Evolutionary conservation across 2,888 invertebrate species (phyloP).

Genomic region (Trisateles emortualis): DNA sequence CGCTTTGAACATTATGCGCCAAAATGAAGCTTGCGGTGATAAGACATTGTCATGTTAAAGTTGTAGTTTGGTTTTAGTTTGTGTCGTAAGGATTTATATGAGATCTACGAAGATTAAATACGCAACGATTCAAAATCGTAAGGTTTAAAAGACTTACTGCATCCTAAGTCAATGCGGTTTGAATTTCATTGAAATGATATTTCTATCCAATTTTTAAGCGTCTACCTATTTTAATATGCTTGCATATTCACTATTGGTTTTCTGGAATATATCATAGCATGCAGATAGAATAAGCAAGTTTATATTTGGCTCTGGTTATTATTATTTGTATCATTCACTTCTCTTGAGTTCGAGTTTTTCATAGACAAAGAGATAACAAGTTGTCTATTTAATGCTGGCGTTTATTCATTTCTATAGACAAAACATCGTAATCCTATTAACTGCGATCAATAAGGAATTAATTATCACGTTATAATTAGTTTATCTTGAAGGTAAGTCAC

Average conservation of each 20-base stretch:
- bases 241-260: constrained; percentile 36
- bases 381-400: too few relatives aligned
- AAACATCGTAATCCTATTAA: background rate
- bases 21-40: too few relatives aligned
- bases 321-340: too few relatives aligned
- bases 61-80: too few relatives aligned
- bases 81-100: too few relatives aligned
- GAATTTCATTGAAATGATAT: constrained; percentile 29
- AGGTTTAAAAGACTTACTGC: constrained; percentile 12
- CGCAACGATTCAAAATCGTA: constrained; percentile 9
- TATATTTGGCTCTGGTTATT: background rate
- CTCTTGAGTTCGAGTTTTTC: too few relatives aligned
- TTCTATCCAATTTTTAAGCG: constrained; percentile 36
- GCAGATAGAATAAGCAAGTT: background rate
- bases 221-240: constrained; percentile 43
- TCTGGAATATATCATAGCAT: constrained; percentile 3
- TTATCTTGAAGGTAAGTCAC: background rate
- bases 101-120: too few relatives aligned
- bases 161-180: constrained; percentile 42
- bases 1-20: too few relatives aligned
- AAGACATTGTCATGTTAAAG: too few relatives aligned
- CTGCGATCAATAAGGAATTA: background rate
- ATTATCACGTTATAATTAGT: constrained; percentile 8
- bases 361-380: too few relatives aligned
- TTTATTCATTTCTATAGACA: background rate